A percentile compares a stretch with the other conserved stretches of the same genome.
Conservation (phyloP, 2,113 vertebrate species). For the Sigmodon hispidus region DNA sequence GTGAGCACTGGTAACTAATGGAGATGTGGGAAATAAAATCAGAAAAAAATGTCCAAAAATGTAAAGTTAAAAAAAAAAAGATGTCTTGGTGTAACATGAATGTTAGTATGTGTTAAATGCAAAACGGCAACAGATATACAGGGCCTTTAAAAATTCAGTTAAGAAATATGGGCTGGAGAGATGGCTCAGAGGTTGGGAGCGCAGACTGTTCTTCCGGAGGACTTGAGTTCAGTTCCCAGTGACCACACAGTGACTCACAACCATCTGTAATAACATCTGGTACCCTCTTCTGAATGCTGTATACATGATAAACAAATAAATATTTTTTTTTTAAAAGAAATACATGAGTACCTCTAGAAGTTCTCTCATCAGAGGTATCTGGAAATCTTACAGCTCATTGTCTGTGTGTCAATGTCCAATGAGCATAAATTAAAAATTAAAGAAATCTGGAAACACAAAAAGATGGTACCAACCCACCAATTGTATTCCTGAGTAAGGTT, state of each 20-base stretch:
- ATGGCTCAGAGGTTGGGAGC: no score
- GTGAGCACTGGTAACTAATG: neutral
- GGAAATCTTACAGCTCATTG: slow-evolving; percentile 51
- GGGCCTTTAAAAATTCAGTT: slow-evolving; percentile 40
- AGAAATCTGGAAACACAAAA: slow-evolving; percentile 36
- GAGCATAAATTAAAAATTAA: slow-evolving; percentile 37
- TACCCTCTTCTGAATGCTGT: no score
- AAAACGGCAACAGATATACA: slow-evolving; percentile 46
- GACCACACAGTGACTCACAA: no score
- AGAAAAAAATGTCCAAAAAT: neutral
- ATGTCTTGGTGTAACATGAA: slow-evolving; percentile 34
- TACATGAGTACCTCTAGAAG: slow-evolving; percentile 15
- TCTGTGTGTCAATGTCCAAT: slow-evolving; percentile 36
- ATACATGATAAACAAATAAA: no score
- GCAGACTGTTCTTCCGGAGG: no score
- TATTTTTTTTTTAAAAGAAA: no score
- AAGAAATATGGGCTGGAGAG: no score
- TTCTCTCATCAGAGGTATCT: neutral
- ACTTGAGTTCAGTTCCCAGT: no score
- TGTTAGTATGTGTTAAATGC: slow-evolving; percentile 57
- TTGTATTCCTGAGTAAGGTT: neutral
- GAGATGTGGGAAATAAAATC: slow-evolving; percentile 20
- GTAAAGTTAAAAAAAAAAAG: neutral
- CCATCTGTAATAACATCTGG: no score
- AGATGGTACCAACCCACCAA: neutral